A percentile compares a stretch with the other conserved stretches of the same genome.
Evolutionary conservation across 2,797 vertebrate genomes (phyloP).

Genomic region (Clarias fuscus): DNA sequence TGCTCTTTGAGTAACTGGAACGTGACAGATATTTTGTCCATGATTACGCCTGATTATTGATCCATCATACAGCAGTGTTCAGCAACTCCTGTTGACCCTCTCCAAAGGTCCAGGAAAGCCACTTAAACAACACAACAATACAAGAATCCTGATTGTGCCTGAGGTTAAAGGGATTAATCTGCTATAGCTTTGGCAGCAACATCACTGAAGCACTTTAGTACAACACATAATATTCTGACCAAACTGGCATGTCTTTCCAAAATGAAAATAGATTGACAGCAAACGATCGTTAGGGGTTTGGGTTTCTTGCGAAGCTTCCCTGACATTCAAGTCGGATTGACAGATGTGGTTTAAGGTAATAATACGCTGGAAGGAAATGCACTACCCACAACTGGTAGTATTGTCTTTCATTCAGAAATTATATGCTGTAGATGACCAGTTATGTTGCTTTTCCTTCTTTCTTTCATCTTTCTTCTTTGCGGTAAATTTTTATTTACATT

Average conservation of each 20-base stretch:
- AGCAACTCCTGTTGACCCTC: background rate
- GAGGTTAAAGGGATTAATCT: conserved; percentile 8
- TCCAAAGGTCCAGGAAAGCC: background rate
- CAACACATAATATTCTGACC: background rate
- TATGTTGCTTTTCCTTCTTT: background rate
- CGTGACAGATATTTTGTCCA: conserved; percentile 23
- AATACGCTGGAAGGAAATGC: conserved; percentile 11
- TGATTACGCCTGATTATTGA: conserved; percentile 33
- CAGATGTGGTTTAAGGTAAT: background rate
- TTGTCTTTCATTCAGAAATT: conserved; percentile 5
- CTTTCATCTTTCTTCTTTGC: background rate
- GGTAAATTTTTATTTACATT: no score
- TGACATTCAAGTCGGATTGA: conserved; percentile 6
- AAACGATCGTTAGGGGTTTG: background rate
- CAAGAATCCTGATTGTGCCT: background rate
- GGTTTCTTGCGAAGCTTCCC: conserved; percentile 18
- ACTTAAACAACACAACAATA: background rate
- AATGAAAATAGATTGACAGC: conserved; percentile 17
- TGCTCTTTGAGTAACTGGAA: conserved; percentile 4
- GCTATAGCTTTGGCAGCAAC: background rate
- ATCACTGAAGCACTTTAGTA: background rate
- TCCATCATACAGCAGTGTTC: conserved; percentile 13
- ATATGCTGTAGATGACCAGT: background rate
- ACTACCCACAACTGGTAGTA: background rate
- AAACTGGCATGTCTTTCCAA: background rate